Evolutionary conservation across 1,140 invertebrate species (phyloP), one percentile per base, ranked within the genome.

Genomic region (Drosophila nasuta): DNA sequence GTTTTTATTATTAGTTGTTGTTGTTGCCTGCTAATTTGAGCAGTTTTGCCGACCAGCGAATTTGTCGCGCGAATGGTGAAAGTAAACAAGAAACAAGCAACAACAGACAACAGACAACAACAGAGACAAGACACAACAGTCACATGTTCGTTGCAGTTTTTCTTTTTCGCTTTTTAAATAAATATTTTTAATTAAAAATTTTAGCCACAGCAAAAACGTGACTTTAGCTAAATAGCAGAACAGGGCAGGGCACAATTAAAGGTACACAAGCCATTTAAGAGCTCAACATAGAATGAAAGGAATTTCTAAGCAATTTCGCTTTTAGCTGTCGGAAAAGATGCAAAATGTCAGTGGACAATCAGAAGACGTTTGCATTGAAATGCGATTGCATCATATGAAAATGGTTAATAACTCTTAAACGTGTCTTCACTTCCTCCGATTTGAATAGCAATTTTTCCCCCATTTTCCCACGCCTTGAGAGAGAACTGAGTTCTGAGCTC

Each of bases 11-110:
- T 66, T 79, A 65, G 72, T 77, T 54, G 60, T 20, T 20, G 79
- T 67, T 81, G 77, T 46, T 83, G 77, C 68, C 54, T 85, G 77
- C 78, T 86, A 87, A 86, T 86, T 86, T 81, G 82, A 86, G 76
- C 82, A 81, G 77, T 59, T 85, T 81, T 38, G 68, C 51, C 49
- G 65, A 66, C 74, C 80, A 85, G 69, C 74, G 71, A 28, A 68
- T 33, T 69, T 58, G 51, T 64, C 68, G 70, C 68, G 70, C 63
- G 38, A 71, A 65, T 54, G 75, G 69, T 74, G 75, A 83, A 85
- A 85, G 82, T 86, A 81, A 85, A 86, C 81, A 85, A 70, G 60
- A 60, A 59, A 72, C 67, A 65, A 38, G 57, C 30, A 48, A 57
- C 60, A 75, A 74, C 46, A 48, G 48, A 59, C 62, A 74, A 60